Evolutionary conservation across 2,888 invertebrate genomes (phyloP).

Genomic region (Monoplex corrugatus): DNA sequence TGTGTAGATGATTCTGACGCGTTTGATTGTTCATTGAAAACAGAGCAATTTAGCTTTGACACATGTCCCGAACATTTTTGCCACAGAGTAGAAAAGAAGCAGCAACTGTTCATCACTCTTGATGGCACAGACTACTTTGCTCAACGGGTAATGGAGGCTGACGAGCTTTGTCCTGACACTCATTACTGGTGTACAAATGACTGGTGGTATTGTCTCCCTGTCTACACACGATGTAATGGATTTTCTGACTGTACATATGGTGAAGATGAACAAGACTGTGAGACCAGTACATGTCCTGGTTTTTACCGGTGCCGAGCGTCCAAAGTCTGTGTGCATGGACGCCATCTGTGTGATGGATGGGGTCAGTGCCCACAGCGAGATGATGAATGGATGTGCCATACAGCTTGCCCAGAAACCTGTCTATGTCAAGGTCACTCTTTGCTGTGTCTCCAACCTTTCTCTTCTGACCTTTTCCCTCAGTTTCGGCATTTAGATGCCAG

Average conservation of each 20-base stretch:
- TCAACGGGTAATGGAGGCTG: neutral
- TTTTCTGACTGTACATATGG: neutral
- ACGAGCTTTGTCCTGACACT: neutral
- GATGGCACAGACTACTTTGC: neutral
- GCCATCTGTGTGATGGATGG: neutral
- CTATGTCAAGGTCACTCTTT: neutral
- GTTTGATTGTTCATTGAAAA: no score
- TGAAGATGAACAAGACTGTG: neutral
- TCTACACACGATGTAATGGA: neutral
- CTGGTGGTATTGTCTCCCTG: neutral
- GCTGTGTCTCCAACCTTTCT: neutral
- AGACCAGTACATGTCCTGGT: neutral
- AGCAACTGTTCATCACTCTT: neutral
- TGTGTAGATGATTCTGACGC: no score
- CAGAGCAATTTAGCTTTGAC: no score
- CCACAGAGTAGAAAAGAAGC: neutral
- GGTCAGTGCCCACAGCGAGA: neutral
- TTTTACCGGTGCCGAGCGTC: neutral
- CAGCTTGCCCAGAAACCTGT: neutral
- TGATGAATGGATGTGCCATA: neutral
- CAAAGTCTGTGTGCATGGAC: neutral
- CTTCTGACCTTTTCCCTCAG: neutral
- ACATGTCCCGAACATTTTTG: neutral
- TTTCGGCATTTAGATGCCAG: neutral
- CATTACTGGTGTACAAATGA: neutral